phyloP scores from a whole-genome alignment of 2,797 vertebrate genomes.

The Pangasius sanitwongsei region DNA sequence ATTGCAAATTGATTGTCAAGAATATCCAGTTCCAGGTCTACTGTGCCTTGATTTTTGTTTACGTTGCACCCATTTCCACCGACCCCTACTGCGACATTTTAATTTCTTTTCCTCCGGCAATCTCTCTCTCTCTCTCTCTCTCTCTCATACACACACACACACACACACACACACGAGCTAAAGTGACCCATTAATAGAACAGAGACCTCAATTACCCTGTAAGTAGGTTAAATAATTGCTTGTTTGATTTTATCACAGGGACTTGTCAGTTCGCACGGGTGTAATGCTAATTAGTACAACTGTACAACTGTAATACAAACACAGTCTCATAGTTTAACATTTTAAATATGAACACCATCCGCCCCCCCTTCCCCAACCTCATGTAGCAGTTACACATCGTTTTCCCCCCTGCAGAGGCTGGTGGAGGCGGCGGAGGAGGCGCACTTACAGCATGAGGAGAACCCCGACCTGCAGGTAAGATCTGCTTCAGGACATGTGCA shows the following conservation, averaged over 20 bases:
- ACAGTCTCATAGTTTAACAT: background rate
- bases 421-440: constrained; percentile 97
- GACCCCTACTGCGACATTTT: constrained; percentile 67
- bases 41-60: constrained; percentile 64
- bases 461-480: constrained; percentile 93
- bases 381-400: background rate
- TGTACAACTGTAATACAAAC: background rate
- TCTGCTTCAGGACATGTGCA: background rate
- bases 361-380: background rate
- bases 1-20: background rate
- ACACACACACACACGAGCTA: background rate
- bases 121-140: background rate
- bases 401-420: constrained; percentile 77
- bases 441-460: constrained; percentile 93
- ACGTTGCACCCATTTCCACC: constrained; percentile 67
- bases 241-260: background rate
- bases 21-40: background rate
- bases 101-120: constrained; percentile 68
- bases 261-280: background rate
- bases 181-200: constrained; percentile 28
- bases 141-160: constrained; percentile 25
- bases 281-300: background rate
- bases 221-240: constrained; percentile 20
- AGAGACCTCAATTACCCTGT: constrained; percentile 24
- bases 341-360: background rate